Evolutionary conservation across 2,113 vertebrate genomes (phyloP).

Genomic region (Mohoua ochrocephala): DNA sequence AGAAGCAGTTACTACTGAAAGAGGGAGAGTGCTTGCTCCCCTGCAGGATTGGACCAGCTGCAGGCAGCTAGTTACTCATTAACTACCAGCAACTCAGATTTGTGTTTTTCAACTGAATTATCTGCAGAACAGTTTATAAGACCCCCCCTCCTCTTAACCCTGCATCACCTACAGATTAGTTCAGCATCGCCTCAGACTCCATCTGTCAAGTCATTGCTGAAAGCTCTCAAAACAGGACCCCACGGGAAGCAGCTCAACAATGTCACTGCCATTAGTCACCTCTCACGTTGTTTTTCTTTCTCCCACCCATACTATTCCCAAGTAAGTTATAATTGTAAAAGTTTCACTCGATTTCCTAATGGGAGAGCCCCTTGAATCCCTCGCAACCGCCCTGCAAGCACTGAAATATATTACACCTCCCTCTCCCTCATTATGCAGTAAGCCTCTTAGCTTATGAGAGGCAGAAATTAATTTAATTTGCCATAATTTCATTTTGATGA

Average conservation of each 20-base stretch:
- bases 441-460: constrained; percentile 33
- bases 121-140: background rate
- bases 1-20: background rate
- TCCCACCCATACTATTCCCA: background rate
- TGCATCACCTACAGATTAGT: background rate
- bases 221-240: background rate
- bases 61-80: background rate
- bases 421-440: background rate
- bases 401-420: background rate
- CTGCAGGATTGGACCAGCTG: background rate
- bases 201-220: background rate
- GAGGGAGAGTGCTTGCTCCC: background rate
- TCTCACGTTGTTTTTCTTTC: background rate
- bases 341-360: background rate
- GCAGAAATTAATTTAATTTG: constrained; percentile 32
- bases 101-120: background rate
- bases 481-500: constrained; percentile 2
- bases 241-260: background rate
- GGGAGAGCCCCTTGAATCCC: background rate
- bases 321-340: background rate
- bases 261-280: background rate
- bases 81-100: background rate
- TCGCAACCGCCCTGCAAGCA: background rate
- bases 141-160: background rate
- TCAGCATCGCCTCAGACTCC: background rate